Conservation (phyloP, 2,888 invertebrate species). For the Protula sp. region DNA sequence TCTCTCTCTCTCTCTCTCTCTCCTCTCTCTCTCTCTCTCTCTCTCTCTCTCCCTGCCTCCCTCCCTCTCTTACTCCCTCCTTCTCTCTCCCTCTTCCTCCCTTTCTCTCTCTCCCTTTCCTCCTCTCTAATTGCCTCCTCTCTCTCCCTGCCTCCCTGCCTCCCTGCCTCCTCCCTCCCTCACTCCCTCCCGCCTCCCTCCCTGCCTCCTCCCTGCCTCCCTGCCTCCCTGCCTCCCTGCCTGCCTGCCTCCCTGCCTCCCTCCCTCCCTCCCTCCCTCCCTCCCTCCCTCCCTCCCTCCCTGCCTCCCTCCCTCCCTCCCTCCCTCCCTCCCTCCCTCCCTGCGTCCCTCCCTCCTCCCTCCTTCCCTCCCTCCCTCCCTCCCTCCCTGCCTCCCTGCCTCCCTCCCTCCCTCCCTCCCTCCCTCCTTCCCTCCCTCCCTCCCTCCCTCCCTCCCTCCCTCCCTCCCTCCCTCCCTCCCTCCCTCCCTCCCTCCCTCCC, state of each 20-base stretch:
- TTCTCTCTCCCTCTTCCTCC: background rate
- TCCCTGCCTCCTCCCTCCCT: background rate
- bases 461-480: too few species aligned
- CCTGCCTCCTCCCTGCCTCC: background rate
- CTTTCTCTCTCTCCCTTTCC: background rate
- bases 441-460: too few species aligned
- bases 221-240: conserved; percentile 1
- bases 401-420: background rate
- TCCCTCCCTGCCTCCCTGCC: background rate
- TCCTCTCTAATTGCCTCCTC: too few species aligned
- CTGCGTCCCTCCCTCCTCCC: background rate
- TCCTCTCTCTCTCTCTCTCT: background rate
- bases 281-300: background rate
- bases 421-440: background rate
- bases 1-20: too few species aligned
- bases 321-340: background rate
- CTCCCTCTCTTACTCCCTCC: too few species aligned
- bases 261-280: background rate
- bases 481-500: too few species aligned
- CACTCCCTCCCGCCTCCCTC: too few species aligned
- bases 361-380: background rate
- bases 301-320: background rate
- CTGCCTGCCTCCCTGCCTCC: conserved; percentile 1
- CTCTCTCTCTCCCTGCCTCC: background rate
- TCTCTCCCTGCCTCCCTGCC: background rate